Evolutionary conservation across 2,113 vertebrate genomes (phyloP).

Genomic region (Atlantisia rogersi): DNA sequence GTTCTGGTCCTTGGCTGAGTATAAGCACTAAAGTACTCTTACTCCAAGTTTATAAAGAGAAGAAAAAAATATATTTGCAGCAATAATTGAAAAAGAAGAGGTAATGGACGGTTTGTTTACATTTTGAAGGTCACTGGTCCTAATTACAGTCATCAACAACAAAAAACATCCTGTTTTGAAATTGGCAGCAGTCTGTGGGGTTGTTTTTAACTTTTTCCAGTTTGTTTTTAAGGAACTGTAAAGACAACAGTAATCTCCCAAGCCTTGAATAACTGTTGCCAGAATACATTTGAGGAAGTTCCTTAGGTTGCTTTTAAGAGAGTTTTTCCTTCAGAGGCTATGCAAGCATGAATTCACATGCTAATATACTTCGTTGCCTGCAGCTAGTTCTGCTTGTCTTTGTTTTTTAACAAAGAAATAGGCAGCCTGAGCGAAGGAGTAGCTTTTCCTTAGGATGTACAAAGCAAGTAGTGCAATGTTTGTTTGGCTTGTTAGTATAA

Average conservation of each 20-base stretch:
- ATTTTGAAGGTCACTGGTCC: constrained; percentile 52
- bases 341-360: constrained; percentile 39
- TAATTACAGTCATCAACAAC: constrained; percentile 18
- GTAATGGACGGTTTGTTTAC: constrained; percentile 9
- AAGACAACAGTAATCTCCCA: constrained; percentile 1
- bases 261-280: neutral
- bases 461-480: neutral
- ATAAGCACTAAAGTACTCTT: neutral
- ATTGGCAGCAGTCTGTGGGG: neutral
- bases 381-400: constrained; percentile 36
- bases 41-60: neutral
- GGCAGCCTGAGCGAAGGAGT: neutral
- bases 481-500: neutral
- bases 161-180: constrained; percentile 58
- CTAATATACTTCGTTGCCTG: constrained; percentile 11
- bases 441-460: neutral
- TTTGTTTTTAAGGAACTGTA: constrained; percentile 29
- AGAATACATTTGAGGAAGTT: constrained; percentile 2
- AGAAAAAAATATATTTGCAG: neutral
- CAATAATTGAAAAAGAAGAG: constrained; percentile 20
- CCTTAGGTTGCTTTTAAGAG: constrained; percentile 15
- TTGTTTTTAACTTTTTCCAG: neutral
- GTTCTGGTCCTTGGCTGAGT: neutral
- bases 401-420: constrained; percentile 22
- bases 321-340: neutral